phyloP scores from a whole-genome alignment of 2,113 vertebrate genomes.

The Spilogale gracilis region DNA sequence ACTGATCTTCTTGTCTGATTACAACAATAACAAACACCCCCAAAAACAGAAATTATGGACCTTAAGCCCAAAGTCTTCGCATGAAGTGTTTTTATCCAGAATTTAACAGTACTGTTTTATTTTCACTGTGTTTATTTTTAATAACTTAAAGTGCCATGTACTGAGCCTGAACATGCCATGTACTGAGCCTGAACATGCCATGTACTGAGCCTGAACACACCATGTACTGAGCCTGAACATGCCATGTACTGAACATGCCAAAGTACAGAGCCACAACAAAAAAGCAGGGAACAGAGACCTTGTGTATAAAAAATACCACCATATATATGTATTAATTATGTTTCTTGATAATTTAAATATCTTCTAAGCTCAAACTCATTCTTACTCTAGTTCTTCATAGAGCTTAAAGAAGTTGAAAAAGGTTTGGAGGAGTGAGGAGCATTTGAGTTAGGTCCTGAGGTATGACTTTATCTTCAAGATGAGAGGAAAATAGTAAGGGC shows the following conservation, averaged over 20 bases:
- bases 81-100: not conserved
- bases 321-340: not conserved
- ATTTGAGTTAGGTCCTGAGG: not conserved
- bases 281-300: not conserved
- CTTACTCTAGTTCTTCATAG: not conserved
- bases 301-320: not conserved
- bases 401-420: not conserved
- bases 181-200: not conserved
- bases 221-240: not conserved
- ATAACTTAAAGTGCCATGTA: not conserved
- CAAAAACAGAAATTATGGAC: not conserved
- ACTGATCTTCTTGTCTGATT: not conserved
- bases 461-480: not conserved
- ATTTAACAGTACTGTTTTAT: not conserved
- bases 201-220: too few species aligned
- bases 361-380: not conserved
- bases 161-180: not conserved
- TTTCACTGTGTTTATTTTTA: constrained; percentile 12
- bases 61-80: not conserved
- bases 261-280: not conserved
- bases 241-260: not conserved
- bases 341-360: not conserved
- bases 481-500: not conserved
- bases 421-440: not conserved
- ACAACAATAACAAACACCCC: not conserved